Base-by-base conservation (phyloP, 2,113 vertebrate species). In the Corythornis vintsioides region DNA sequence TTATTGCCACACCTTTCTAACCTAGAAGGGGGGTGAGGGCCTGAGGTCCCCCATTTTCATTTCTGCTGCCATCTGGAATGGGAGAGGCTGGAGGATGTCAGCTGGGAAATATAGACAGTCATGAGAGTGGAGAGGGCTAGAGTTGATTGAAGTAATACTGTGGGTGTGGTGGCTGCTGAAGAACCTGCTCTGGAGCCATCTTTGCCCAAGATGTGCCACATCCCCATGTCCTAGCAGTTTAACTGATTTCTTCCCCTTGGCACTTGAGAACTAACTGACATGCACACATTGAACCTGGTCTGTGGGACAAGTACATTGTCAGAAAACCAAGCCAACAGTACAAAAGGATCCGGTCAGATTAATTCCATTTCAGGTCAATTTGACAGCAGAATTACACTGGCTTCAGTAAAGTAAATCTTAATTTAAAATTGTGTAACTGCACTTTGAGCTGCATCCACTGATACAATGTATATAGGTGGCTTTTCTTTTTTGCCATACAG, bases 171-270 rank as follows among this genome's bases (percentile, higher is more conserved):
- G 21, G 25, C 61, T 59, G 56, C 35, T 52, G 48, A 31, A 56
- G 48, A 35, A 35, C 13, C 21, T 42, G 21, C 52, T 50, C 13
- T 70, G 56, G 56, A 33, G 33, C 17, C 65, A 13, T 21, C 40
- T 45, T 71, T 43, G 43, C 19, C 38, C 59, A 14, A 13, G 6
- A 5, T 31, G 10, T 56, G 28, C 52, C 29, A 4, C 12, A 31
- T 12, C 28, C 33, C n/a, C n/a, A 4, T 14, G 33, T 12, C 24
- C n/a, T n/a, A 15, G 15, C 0, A 53, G 31, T 10, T 0, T 59
- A 35, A 15, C 5, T 43, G 15, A n/a, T 29, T 55, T 38, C 47
- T 47, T 13, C n/a, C 22, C 0, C 12, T 40, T 55, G 69, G 18
- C 33, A 17, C 9, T 20, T 77, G 60, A n/a, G 33, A 64, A 4